Evolutionary conservation across 2,888 invertebrate genomes (phyloP).

Genomic region (Drosophila peninsularis): DNA sequence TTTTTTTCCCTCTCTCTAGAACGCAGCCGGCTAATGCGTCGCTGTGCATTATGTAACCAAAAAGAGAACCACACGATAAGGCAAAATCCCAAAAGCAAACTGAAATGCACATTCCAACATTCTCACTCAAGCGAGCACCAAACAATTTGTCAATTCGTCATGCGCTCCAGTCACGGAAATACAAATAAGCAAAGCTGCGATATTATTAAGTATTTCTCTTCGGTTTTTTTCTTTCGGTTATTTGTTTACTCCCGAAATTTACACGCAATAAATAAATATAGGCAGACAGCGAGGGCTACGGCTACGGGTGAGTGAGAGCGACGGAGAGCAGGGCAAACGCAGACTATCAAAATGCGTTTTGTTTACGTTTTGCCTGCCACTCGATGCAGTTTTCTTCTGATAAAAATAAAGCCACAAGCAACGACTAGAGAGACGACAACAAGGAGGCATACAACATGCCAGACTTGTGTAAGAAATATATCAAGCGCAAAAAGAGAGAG

Average conservation of each 20-base stretch:
- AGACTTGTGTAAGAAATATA: constrained; percentile 71
- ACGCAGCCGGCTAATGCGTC: constrained; percentile 44
- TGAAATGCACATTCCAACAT: constrained; percentile 34
- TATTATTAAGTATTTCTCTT: constrained; percentile 22
- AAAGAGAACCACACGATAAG: constrained; percentile 24
- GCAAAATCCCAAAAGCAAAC: constrained; percentile 14
- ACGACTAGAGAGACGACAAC: constrained; percentile 46
- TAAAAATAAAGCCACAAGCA: constrained; percentile 72
- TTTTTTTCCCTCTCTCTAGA: constrained; percentile 12
- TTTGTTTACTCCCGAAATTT: constrained; percentile 70
- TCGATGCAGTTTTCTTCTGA: constrained; percentile 55
- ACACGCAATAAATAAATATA: constrained; percentile 68
- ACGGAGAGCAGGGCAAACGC: constrained; percentile 5
- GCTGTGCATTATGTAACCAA: constrained; percentile 36
- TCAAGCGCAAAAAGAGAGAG: constrained; percentile 55
- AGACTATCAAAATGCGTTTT: constrained; percentile 50
- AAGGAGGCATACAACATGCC: constrained; percentile 56
- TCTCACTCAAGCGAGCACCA: constrained; percentile 40
- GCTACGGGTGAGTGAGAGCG: background rate
- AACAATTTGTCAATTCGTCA: constrained; percentile 42
- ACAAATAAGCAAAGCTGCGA: constrained; percentile 53
- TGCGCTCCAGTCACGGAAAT: constrained; percentile 52
- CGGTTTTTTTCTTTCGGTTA: constrained; percentile 23
- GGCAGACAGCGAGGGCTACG: background rate
- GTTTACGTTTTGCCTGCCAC: constrained; percentile 54